Percentiles rank a stretch among this genome's conserved stretches.
These are phyloP conservation scores for Dasypogon diadema DNA, from an alignment of 2,888 invertebrate genomes.

Conservation along the genomic window DNA sequence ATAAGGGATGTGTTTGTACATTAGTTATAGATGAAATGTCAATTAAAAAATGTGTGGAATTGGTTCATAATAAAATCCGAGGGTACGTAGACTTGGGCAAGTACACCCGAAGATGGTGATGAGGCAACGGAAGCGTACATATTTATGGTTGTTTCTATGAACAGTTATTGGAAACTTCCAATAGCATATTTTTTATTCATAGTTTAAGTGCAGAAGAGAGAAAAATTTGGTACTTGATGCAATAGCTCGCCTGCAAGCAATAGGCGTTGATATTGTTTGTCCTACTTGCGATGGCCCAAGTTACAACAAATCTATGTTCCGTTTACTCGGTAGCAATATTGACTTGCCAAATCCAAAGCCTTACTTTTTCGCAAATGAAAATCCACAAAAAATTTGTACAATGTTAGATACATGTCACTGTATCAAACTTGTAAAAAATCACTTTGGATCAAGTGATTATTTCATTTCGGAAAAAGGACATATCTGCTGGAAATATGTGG, in stretches of 20 bases:
- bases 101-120: too few relatives aligned
- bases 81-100: background rate
- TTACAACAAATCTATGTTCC: background rate
- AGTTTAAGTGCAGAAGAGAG: background rate
- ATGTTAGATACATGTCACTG: background rate
- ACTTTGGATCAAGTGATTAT: background rate
- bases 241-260: background rate
- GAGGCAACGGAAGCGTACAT: too few relatives aligned
- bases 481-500: background rate
- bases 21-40: background rate
- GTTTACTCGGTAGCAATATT: background rate
- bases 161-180: background rate
- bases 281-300: background rate
- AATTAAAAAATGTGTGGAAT: background rate
- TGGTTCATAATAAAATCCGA: background rate
- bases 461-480: background rate
- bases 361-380: background rate
- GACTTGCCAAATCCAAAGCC: background rate
- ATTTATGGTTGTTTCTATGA: background rate
- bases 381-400: background rate
- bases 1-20: background rate
- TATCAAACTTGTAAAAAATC: background rate
- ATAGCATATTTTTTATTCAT: background rate
- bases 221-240: background rate
- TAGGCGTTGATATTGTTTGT: background rate